These are phyloP conservation scores for Ctenoplectra terminalis DNA, from an alignment of 1,140 invertebrate species.

Conservation along the genomic window DNA sequence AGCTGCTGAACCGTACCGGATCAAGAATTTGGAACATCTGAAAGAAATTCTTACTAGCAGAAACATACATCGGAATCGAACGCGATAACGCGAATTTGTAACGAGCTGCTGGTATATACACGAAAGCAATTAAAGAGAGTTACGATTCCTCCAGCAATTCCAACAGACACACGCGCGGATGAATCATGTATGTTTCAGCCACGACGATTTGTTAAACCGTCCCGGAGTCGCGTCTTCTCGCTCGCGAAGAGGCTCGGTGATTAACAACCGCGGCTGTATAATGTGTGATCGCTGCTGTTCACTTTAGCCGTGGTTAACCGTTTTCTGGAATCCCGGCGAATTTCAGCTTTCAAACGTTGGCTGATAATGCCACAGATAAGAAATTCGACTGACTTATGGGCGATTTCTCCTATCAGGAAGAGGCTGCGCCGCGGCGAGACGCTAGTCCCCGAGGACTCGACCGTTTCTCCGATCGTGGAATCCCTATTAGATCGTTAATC, in stretches of 20 bases:
- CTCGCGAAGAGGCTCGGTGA: slow-evolving; percentile 4
- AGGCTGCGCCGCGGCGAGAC: background rate
- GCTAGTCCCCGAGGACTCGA: background rate
- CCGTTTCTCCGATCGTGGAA: background rate
- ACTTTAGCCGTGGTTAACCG: slow-evolving; percentile 37
- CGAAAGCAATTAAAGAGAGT: slow-evolving; percentile 68
- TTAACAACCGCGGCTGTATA: slow-evolving; percentile 44
- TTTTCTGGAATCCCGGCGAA: slow-evolving; percentile 38
- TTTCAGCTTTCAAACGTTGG: slow-evolving; percentile 15
- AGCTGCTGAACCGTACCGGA: no score
- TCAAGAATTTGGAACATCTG: background rate
- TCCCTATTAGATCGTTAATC: slow-evolving; percentile 19
- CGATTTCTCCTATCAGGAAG: slow-evolving; percentile 8
- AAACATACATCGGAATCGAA: background rate
- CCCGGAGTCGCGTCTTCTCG: background rate
- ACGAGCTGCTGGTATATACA: slow-evolving; percentile 4
- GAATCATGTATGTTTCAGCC: slow-evolving; percentile 39
- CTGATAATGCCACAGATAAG: slow-evolving; percentile 42
- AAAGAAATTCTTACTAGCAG: background rate
- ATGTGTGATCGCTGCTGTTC: slow-evolving; percentile 52
- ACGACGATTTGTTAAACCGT: slow-evolving; percentile 54
- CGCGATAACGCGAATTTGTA: slow-evolving; percentile 38
- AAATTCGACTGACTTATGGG: slow-evolving; percentile 10
- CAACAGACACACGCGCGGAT: slow-evolving; percentile 45
- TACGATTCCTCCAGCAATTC: slow-evolving; percentile 58